Base-by-base conservation (phyloP, 2,888 invertebrate species). In the Noctuana brunneofusca region DNA sequence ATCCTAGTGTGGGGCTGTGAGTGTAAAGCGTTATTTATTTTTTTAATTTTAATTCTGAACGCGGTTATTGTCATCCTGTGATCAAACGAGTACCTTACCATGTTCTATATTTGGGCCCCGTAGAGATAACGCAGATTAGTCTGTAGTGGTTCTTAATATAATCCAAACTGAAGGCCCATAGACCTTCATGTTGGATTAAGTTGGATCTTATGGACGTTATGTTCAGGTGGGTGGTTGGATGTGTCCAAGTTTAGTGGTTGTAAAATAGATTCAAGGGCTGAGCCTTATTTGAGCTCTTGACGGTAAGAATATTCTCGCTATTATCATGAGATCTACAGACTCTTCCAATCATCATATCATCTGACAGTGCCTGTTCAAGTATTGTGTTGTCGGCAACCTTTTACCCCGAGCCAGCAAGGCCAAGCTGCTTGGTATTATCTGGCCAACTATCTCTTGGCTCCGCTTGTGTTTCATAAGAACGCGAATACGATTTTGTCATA, bases 81-180 rank as follows among this genome's bases (percentile, higher is more conserved):
- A 5, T 43, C 14, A 12, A 32, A 32, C 56, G 20, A n/a, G 14
- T 30, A 14, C 32, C 14, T n/a, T 35, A 22, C 4, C 73, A 74
- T 75, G 65, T 66, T 69, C 71, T 75, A 75, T 74, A 69, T 67
- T 68, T 66, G 35, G 35, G 35, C 22, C 49, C 49, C 35, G 22
- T 62, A 64, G 52, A 70, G 69, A 69, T 73, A 74, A 70, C 64
- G 64, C 66, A 68, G 72, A 71, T 70, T 70, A 72, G 65, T 66
- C 68, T 59, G 16, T 18, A 67, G 67, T 68, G 68, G 68, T 68
- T 69, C 68, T 66, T 66, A 67, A 71, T 69, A 69, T 66, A n/a
- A n/a, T n/a, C n/a, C n/a, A n/a, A n/a, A n/a, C n/a, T n/a, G n/a
- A n/a, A n/a, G n/a, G n/a, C n/a, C n/a, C 65, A 66, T 65, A 43